Conservation (phyloP, 2,113 vertebrate species). For the Scartelaos histophorus region DNA sequence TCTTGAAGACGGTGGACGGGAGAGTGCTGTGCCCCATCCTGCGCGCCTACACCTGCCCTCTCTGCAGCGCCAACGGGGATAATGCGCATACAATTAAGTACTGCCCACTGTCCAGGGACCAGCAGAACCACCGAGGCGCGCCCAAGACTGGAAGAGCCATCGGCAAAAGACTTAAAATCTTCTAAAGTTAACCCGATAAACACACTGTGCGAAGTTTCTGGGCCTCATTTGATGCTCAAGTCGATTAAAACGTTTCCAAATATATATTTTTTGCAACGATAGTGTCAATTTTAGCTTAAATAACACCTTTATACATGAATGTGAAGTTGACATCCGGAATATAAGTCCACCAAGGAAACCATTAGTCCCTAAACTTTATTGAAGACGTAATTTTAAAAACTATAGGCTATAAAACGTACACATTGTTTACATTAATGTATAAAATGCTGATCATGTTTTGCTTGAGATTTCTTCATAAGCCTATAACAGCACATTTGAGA, state of each 20-base stretch:
- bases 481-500: background rate
- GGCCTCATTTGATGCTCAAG: slow-evolving; percentile 48
- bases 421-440: background rate
- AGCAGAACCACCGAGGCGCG: slow-evolving; percentile 67
- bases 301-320: background rate
- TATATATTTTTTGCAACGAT: slow-evolving; percentile 4
- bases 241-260: background rate
- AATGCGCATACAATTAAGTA: slow-evolving; percentile 85
- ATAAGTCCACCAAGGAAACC: background rate
- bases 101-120: slow-evolving; percentile 81
- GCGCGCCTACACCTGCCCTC: slow-evolving; percentile 81
- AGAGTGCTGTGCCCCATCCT: slow-evolving; percentile 81
- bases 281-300: background rate
- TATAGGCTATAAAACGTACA: background rate
- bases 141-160: slow-evolving; percentile 66
- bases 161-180: slow-evolving; percentile 78
- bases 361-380: background rate
- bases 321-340: background rate
- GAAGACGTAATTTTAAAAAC: background rate
- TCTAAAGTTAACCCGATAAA: slow-evolving; percentile 47
- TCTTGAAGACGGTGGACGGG: slow-evolving; percentile 81
- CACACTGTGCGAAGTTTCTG: slow-evolving; percentile 48
- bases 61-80: slow-evolving; percentile 83
- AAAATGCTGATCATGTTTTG: slow-evolving; percentile 6
- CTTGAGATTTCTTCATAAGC: background rate